These are phyloP conservation scores for Drosophila borborema DNA, from an alignment of 2,888 invertebrate species.

Conservation along the genomic window DNA sequence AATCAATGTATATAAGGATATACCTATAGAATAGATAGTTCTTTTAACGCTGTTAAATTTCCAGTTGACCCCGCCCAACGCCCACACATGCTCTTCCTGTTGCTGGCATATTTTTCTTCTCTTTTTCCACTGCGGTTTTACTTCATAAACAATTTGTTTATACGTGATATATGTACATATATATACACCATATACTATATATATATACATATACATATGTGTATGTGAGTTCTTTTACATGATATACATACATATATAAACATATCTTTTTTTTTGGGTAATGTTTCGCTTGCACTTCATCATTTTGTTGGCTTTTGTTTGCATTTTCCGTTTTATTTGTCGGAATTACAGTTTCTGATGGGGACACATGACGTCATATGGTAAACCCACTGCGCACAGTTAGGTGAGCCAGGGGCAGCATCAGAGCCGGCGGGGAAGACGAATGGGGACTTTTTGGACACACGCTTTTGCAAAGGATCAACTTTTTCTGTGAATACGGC, in stretches of 20 bases:
- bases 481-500: slow-evolving; percentile 69
- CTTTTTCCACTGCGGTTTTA: slow-evolving; percentile 59
- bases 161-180: slow-evolving; percentile 41
- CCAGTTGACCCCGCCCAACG: slow-evolving; percentile 1
- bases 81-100: slow-evolving; percentile 7
- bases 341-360: slow-evolving; percentile 56
- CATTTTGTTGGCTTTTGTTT: slow-evolving; percentile 29
- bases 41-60: neutral
- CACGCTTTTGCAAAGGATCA: slow-evolving; percentile 64
- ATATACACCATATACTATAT: slow-evolving; percentile 12
- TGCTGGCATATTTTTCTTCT: neutral
- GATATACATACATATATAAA: slow-evolving; percentile 3
- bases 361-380: slow-evolving; percentile 40
- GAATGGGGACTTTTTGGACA: slow-evolving; percentile 8
- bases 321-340: slow-evolving; percentile 34
- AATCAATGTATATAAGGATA: too few species aligned
- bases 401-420: neutral
- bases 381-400: neutral
- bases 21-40: neutral
- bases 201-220: slow-evolving; percentile 17
- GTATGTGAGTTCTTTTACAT: too few species aligned
- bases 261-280: slow-evolving; percentile 13
- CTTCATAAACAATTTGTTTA: slow-evolving; percentile 75
- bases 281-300: slow-evolving; percentile 30
- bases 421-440: neutral